These are phyloP conservation scores for Willisornis vidua DNA, from an alignment of 2,113 vertebrate genomes.

Conservation along the genomic window DNA sequence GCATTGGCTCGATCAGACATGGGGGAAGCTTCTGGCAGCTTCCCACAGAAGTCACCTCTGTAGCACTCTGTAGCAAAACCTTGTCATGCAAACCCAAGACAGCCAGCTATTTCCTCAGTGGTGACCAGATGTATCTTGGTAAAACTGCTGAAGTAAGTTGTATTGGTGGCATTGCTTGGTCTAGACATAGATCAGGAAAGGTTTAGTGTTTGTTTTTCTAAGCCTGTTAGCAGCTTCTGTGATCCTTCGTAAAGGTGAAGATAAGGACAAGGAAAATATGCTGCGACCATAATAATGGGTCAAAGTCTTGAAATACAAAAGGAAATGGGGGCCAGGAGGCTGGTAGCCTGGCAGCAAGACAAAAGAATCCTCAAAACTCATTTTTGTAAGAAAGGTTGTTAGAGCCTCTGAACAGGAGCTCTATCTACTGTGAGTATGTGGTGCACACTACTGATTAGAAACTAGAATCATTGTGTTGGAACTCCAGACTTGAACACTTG, in stretches of 20 bases:
- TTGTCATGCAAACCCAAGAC: background rate
- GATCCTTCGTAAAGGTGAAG: background rate
- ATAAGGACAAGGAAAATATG: background rate
- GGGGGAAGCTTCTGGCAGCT: background rate
- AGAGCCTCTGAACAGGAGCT: background rate
- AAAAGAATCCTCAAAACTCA: background rate
- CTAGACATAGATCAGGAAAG: background rate
- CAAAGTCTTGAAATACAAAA: background rate
- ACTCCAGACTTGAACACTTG: background rate
- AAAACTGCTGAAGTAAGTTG: background rate
- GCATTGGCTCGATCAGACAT: fast-evolving
- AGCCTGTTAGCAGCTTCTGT: background rate
- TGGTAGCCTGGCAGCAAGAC: background rate
- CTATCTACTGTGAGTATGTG: background rate
- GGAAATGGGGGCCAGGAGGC: fast-evolving
- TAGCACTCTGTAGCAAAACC: background rate
- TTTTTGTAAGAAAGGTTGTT: background rate
- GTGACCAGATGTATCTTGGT: background rate
- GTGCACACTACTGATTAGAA: background rate
- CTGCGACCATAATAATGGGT: background rate
- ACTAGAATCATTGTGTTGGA: background rate
- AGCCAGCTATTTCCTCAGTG: background rate
- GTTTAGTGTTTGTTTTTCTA: background rate
- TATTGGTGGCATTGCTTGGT: background rate
- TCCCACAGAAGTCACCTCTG: background rate